Percentiles rank a stretch among this genome's conserved stretches.
Evolutionary conservation across 2,113 vertebrate genomes (phyloP).

Genomic region (Lanius collurio): DNA sequence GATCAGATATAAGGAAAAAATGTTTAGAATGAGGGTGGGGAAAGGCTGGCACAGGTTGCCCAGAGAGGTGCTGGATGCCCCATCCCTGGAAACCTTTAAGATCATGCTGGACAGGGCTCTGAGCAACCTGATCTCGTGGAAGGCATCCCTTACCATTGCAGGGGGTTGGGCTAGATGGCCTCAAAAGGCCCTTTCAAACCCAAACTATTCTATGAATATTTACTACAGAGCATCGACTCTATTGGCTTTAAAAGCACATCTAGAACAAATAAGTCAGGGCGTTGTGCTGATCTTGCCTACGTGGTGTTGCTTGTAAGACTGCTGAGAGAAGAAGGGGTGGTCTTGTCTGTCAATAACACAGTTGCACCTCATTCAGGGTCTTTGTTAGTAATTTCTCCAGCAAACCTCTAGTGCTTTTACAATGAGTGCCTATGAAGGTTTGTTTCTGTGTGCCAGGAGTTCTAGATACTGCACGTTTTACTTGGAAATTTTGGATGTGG

Average conservation of each 20-base stretch:
- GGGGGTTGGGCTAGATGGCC: too few relatives aligned
- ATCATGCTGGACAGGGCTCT: not conserved
- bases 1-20: not conserved
- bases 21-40: not conserved
- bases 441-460: not conserved
- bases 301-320: not conserved
- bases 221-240: not conserved
- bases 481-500: not conserved
- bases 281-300: not conserved
- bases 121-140: fast-evolving
- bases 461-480: not conserved
- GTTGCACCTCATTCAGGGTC: not conserved
- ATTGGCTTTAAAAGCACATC: not conserved
- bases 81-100: not conserved
- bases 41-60: not conserved
- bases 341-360: not conserved
- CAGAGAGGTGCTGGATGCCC: not conserved
- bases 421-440: not conserved
- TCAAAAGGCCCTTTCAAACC: not conserved
- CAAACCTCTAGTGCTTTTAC: not conserved
- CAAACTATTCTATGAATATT: not conserved
- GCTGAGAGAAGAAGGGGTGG: not conserved
- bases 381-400: not conserved
- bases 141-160: not conserved
- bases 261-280: not conserved